Percentiles rank a stretch among this genome's conserved stretches.
phyloP scores from a whole-genome alignment of 2,113 vertebrate genomes.

The Pachyramphus minor region DNA sequence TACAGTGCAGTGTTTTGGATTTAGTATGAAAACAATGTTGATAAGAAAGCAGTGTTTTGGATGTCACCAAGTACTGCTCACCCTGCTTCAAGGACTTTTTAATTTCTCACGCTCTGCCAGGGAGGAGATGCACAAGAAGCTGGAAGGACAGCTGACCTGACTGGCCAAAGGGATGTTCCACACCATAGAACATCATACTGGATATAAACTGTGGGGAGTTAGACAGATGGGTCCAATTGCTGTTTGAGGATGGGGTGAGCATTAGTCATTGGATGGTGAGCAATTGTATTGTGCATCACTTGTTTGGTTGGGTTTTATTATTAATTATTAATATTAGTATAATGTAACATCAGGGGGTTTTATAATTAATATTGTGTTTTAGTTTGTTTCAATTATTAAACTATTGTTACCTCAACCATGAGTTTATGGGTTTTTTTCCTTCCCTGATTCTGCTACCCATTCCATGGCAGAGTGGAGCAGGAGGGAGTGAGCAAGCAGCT shows the following conservation, averaged over 20 bases:
- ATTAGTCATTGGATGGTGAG: no score
- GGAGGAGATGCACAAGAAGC: background rate
- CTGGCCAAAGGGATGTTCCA: background rate
- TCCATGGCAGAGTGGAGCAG: background rate
- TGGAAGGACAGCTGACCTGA: background rate
- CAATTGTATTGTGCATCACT: background rate
- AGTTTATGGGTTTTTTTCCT: background rate
- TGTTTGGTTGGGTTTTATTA: background rate
- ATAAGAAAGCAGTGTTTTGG: background rate
- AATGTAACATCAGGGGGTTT: background rate
- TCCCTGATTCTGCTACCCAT: background rate
- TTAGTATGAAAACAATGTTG: background rate
- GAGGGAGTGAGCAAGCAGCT: background rate
- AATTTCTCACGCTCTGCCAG: background rate
- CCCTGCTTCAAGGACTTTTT: background rate
- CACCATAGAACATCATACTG: background rate
- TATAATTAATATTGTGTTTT: background rate
- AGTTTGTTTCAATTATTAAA: background rate
- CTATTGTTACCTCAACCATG: background rate
- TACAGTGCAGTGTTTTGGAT: background rate
- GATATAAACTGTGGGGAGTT: background rate
- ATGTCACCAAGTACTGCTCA: background rate
- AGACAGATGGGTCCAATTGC: rapidly evolving
- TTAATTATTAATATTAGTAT: background rate
- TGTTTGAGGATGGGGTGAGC: background rate